Conservation (phyloP, 2,888 invertebrate species). For the Onthophagus sagittarius region DNA sequence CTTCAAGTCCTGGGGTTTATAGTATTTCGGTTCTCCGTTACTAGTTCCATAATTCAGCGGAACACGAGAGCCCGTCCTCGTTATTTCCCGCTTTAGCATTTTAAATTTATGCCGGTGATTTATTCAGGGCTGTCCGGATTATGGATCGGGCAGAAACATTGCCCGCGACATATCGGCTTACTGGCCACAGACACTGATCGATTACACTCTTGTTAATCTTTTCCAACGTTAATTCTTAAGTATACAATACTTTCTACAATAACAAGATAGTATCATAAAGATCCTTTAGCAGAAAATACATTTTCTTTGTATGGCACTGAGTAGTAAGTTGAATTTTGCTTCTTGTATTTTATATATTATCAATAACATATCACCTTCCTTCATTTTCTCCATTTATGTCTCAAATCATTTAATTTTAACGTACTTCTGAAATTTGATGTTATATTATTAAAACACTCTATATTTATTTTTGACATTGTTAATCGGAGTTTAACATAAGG, state of each 20-base stretch:
- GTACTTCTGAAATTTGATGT: neutral
- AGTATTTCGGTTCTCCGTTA: constrained; percentile 1
- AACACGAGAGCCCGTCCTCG: constrained; percentile 14
- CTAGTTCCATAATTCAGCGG: neutral
- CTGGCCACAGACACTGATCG: neutral
- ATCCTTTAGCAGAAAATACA: too few relatives aligned
- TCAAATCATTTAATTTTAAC: too few relatives aligned
- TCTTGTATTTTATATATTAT: too few relatives aligned
- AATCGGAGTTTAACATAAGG: neutral
- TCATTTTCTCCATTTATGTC: too few relatives aligned
- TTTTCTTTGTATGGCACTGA: too few relatives aligned
- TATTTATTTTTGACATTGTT: neutral
- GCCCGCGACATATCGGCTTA: neutral
- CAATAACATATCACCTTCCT: too few relatives aligned
- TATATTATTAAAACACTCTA: neutral
- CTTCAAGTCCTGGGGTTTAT: neutral
- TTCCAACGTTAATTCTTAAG: neutral
- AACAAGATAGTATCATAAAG: too few relatives aligned
- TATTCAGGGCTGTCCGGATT: neutral
- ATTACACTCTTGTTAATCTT: neutral
- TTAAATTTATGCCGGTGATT: constrained; percentile 16
- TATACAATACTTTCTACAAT: neutral
- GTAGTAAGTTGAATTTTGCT: too few relatives aligned
- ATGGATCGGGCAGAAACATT: neutral
- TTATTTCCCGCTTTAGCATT: constrained; percentile 23